Percentiles rank a stretch among this genome's conserved stretches.
These are phyloP conservation scores for Ellobium chinense DNA, from an alignment of 2,888 invertebrate genomes.

Conservation along the genomic window DNA sequence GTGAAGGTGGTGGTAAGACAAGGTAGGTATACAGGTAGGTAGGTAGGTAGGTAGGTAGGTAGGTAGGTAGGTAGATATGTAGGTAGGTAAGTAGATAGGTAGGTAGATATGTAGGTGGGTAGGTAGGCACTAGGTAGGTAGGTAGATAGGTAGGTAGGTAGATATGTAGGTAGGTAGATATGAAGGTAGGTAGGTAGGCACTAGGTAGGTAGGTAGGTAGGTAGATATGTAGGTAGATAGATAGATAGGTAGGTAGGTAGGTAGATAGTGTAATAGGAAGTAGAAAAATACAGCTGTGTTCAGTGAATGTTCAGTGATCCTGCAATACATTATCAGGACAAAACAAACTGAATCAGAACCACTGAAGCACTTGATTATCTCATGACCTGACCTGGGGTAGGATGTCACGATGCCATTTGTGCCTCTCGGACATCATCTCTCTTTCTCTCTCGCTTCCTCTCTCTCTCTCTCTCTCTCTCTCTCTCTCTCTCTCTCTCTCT, in stretches of 20 bases:
- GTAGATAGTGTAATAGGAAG: not conserved
- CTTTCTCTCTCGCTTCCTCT: constrained; percentile 1
- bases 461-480: not conserved
- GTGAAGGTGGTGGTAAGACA: no score
- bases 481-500: not conserved
- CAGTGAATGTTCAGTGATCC: no score
- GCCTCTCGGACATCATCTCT: not conserved
- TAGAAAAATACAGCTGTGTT: no score
- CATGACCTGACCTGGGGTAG: no score
- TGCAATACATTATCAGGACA: no score
- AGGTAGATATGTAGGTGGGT: no score
- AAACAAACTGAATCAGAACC: no score
- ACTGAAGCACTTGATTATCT: no score
- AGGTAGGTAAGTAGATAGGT: no score
- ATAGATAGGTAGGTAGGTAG: not conserved
- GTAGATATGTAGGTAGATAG: not conserved
- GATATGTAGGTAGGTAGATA: not conserved
- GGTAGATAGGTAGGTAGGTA: not conserved
- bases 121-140: not conserved
- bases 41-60: no score
- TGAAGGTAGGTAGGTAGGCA: not conserved
- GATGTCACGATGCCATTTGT: not conserved
- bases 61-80: no score
- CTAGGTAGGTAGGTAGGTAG: not conserved
- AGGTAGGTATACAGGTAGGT: no score